Base-by-base conservation (phyloP, 2,888 invertebrate species). In the Limnephilus marmoratus region DNA sequence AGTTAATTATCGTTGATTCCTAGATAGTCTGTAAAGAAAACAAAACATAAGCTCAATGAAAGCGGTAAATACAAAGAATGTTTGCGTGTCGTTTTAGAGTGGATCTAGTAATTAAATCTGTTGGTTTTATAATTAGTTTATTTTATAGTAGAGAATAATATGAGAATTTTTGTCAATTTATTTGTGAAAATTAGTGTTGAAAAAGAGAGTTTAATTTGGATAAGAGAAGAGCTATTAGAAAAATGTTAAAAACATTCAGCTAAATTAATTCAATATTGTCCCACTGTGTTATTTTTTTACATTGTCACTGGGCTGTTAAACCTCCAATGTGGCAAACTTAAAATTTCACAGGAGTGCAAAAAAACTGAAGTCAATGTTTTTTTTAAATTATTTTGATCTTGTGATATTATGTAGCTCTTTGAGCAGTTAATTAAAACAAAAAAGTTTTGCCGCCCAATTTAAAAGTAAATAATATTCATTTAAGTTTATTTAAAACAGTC, bases 261-360 rank as follows among this genome's bases (percentile, higher is more conserved):
- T n/a, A 68, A 68, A 68, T 68, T 68, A n/a, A 68, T 68, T 88
- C 88, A 80, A 88, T 29, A 68, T 88, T 34, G 88, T 88, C 88
- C 88, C 88, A 88, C 88, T 88, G 68, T 88, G 29, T 80, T 68
- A 88, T 68, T 68, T 68, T 68, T n/a, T 68, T 68, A 68, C n/a
- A 68, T 2, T 68, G 68, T 68, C 68, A 68, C 24, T 68, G 68
- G 24, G 24, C 68, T 68, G 68, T 68, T 68, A n/a, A 68, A 68
- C 68, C 7, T 68, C 68, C 5, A 68, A 24, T 68, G 24, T 24
- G 24, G 2, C 68, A 68, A 68, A 68, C 9, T 68, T 68, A 18
- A 53, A 53, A 53, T 68, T 68, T 24, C 9, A 24, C 24, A n/a
- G 7, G 68, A 49, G 4, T n/a, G 11, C 24, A 9, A 68, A 68